A percentile compares a stretch with the other conserved stretches of the same genome.
Evolutionary conservation across 2,888 invertebrate genomes (phyloP).

Genomic region (Drosophila limbata): DNA sequence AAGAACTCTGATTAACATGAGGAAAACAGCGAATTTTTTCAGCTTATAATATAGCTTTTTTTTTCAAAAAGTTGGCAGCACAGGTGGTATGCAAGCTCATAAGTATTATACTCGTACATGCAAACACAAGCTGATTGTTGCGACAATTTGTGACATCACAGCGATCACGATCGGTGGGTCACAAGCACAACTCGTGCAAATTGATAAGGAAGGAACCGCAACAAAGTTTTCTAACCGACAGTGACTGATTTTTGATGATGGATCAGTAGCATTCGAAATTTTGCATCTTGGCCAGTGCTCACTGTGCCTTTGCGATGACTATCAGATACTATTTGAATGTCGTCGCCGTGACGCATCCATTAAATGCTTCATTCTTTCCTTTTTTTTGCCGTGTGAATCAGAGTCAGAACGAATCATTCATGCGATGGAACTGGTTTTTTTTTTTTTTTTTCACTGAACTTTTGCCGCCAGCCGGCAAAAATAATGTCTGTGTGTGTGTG

Average conservation of each 20-base stretch:
- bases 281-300: constrained; percentile 15
- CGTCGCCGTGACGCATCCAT: constrained; percentile 48
- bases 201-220: constrained; percentile 48
- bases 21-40: too few relatives aligned
- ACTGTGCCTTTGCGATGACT: constrained; percentile 8
- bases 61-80: background rate
- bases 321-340: constrained; percentile 42
- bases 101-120: background rate
- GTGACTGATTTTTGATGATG: constrained; percentile 41
- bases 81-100: background rate
- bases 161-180: constrained; percentile 33
- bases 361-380: constrained; percentile 24
- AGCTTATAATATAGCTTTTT: too few relatives aligned
- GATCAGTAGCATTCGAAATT: constrained; percentile 30
- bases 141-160: constrained; percentile 56
- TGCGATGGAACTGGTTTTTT: constrained; percentile 45
- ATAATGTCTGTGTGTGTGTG: constrained; percentile 3
- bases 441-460: constrained; percentile 22
- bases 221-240: background rate
- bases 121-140: constrained; percentile 25
- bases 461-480: constrained; percentile 25
- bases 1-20: too few relatives aligned
- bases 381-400: constrained; percentile 52
- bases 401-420: constrained; percentile 52
- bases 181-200: constrained; percentile 57